Base-by-base conservation (phyloP, 2,888 invertebrate species). In the Yponomeuta plumbellus region DNA sequence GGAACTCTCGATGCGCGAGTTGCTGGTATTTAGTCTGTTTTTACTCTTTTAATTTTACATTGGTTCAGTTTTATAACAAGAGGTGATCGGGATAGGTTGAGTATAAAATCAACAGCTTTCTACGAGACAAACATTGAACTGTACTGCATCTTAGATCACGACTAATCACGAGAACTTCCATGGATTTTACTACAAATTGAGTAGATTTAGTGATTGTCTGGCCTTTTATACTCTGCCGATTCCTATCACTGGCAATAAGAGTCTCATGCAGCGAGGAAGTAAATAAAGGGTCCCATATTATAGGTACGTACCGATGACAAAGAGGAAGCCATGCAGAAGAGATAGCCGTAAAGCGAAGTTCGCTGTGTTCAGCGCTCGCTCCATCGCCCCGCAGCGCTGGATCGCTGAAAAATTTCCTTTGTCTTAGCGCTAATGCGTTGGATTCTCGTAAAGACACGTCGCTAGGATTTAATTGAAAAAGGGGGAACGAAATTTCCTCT, bases 251-350 rank as follows among this genome's bases (percentile, higher is more conserved):
- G 17, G 17, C 13, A 52, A 52, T 52, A 52, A 52, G 13, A 52
- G 17, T 4, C 44, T 3, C 44, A 23, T 39, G 20, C 8, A n/a
- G 34, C 59, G 10, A 58, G 20, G 4, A 23, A 52, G 17, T 52
- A 59, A 58, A 34, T n/a, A 40, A 61, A 66, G 61, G 11, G 20
- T n/a, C 17, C 44, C 58, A 58, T 58, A 34, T n/a, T 61, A 68
- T 64, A 68, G 61, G 71, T 74, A 83, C 86, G 76, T 80, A 88
- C 88, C 89, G 70, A 86, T 80, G 71, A 85, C 79, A 73, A 89
- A 86, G 71, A 88, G 80, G 81, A 84, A 88, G 70, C 88, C 89
- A 78, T 88, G 86, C 70, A 90, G 82, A 80, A 90, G 81, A 80
- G 83, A 85, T 79, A 89, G 74, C 81, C 83, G 83, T 76, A 90